A percentile compares a stretch with the other conserved stretches of the same genome.
phyloP scores from a whole-genome alignment of 2,113 vertebrate genomes.

The Calyptomena viridis region DNA sequence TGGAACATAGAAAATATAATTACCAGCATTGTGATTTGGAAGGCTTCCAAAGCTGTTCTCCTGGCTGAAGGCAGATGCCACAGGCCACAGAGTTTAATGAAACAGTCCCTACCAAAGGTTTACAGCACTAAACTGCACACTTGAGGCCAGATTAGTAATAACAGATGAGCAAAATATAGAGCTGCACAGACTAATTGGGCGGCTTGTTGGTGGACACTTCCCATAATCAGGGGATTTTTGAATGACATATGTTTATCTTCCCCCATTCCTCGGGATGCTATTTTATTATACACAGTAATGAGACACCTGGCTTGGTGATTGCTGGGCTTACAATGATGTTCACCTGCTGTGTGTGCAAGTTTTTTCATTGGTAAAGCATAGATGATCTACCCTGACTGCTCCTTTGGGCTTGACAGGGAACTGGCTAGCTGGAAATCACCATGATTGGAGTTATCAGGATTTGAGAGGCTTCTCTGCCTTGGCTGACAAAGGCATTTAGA shows the following conservation, averaged over 20 bases:
- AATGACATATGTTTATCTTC: conserved; percentile 48
- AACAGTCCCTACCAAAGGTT: conserved; percentile 30
- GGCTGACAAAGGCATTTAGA: not conserved
- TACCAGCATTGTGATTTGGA: not conserved
- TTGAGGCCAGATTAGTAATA: conserved; percentile 50
- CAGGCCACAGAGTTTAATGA: conserved; percentile 6
- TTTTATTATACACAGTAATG: not conserved
- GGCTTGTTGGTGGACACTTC: not conserved
- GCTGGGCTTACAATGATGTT: not conserved
- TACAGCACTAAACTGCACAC: conserved; percentile 18
- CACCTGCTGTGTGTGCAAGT: not conserved
- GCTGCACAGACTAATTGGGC: conserved; percentile 46
- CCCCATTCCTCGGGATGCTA: not conserved
- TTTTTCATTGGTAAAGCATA: not conserved
- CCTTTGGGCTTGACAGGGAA: not conserved
- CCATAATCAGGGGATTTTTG: conserved; percentile 38
- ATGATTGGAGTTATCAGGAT: not conserved
- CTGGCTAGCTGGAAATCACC: not conserved
- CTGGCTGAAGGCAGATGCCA: not conserved
- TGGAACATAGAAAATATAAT: not conserved
- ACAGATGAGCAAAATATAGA: conserved; percentile 63
- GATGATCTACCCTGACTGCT: not conserved
- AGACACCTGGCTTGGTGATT: not conserved
- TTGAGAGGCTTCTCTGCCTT: not conserved
- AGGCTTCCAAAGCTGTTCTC: not conserved